Percentiles rank a stretch among this genome's conserved stretches.
These are phyloP conservation scores for Leptopterna dolabrata DNA, from an alignment of 2,888 invertebrate genomes.

Conservation along the genomic window DNA sequence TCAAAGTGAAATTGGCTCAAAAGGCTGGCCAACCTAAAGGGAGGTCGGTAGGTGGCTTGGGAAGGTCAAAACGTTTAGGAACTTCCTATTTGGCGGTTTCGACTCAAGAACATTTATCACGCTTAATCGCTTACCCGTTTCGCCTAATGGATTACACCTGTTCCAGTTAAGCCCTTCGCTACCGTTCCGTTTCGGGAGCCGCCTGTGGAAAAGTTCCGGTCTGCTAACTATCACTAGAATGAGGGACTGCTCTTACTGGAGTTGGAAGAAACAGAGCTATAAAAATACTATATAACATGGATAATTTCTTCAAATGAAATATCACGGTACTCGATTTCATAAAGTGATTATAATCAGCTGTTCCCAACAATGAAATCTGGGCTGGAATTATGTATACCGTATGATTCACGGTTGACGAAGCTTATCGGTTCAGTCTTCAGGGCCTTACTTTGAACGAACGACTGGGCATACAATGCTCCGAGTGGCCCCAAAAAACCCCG, in stretches of 20 bases:
- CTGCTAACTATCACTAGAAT: neutral
- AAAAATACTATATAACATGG: no score
- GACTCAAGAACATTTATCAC: neutral
- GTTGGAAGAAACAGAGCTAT: no score
- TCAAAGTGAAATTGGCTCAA: neutral
- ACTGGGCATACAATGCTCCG: no score
- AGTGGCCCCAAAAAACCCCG: no score
- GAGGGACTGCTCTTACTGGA: neutral
- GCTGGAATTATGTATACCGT: no score
- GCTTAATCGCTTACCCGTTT: conserved; percentile 3
- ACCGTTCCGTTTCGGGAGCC: neutral
- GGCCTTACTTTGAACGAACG: no score
- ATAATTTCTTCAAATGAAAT: no score
- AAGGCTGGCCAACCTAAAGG: neutral
- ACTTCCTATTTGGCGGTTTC: neutral
- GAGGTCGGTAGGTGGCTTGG: neutral
- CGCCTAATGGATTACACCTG: conserved; percentile 7
- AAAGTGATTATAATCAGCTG: no score
- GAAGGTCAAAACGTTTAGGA: neutral
- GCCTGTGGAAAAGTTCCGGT: neutral
- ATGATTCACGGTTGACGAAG: no score
- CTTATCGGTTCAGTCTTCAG: no score
- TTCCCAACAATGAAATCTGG: no score
- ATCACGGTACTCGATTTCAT: no score
- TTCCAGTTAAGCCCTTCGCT: neutral